These are phyloP conservation scores for Watsonalla binaria DNA, from an alignment of 2,888 invertebrate species.

Conservation along the genomic window DNA sequence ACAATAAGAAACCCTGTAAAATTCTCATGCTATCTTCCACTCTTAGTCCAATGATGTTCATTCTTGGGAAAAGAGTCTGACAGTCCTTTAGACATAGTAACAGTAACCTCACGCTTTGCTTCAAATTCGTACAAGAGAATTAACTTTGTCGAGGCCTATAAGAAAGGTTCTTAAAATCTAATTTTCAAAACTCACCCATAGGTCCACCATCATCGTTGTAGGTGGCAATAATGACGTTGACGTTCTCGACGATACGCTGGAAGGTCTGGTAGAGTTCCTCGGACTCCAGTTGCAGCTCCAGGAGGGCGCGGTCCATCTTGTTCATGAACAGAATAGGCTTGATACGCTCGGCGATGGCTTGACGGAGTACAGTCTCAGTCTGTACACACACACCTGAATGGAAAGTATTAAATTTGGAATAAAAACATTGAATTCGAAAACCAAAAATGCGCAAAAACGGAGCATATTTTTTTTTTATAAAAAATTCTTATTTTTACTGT, in stretches of 20 bases:
- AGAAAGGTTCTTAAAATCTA: conserved; percentile 1
- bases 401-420: conserved; percentile 2
- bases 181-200: conserved; percentile 83
- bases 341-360: conserved; percentile 99
- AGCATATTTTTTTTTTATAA: too few relatives aligned
- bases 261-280: conserved; percentile 99
- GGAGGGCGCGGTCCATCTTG: conserved; percentile 99
- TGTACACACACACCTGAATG: conserved; percentile 97
- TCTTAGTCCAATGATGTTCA: too few relatives aligned
- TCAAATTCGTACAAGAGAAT: too few relatives aligned
- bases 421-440: too few relatives aligned
- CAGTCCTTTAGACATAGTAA: too few relatives aligned
- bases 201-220: conserved; percentile 98
- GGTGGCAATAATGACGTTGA: conserved; percentile 99
- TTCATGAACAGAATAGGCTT: conserved; percentile 99
- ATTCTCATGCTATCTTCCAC: too few relatives aligned
- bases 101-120: too few relatives aligned
- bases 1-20: too few relatives aligned
- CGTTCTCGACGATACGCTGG: conserved; percentile 99
- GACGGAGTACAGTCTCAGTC: conserved; percentile 99
- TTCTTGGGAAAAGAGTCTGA: too few relatives aligned
- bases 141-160: not conserved
- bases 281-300: conserved; percentile 96
- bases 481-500: too few relatives aligned
- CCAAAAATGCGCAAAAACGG: too few relatives aligned